Conservation (phyloP, 2,888 invertebrate species). For the Acronicta psi region DNA sequence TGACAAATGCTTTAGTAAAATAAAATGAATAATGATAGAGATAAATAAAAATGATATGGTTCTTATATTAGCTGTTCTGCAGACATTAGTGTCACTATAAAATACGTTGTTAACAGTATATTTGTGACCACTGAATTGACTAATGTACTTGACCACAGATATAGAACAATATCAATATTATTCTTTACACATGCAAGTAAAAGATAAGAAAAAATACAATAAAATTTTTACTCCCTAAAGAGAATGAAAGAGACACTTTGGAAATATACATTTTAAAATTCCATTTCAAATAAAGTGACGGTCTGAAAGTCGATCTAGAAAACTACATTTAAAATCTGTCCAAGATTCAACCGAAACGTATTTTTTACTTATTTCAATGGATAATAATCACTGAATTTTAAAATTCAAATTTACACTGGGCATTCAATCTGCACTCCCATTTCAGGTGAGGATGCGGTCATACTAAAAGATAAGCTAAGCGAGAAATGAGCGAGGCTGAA, state of each 20-base stretch:
- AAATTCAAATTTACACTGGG: constrained; percentile 63
- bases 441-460: constrained; percentile 24
- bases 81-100: too few relatives aligned
- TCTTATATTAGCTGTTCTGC: too few relatives aligned
- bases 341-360: constrained; percentile 23
- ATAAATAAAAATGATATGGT: too few relatives aligned
- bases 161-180: too few relatives aligned
- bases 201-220: neutral
- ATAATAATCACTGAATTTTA: constrained; percentile 65
- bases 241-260: neutral
- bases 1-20: too few relatives aligned
- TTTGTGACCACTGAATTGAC: too few relatives aligned
- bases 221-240: neutral
- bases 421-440: constrained; percentile 60
- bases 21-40: too few relatives aligned
- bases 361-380: constrained; percentile 50
- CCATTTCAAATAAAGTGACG: constrained; percentile 24
- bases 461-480: neutral
- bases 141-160: too few relatives aligned
- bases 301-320: constrained; percentile 24
- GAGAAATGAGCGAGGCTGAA: constrained; percentile 16
- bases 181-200: too few relatives aligned
- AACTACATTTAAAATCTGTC: constrained; percentile 39
- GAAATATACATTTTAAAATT: constrained; percentile 20
- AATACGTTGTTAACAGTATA: too few relatives aligned